These are phyloP conservation scores for Kryptolebias marmoratus DNA, from an alignment of 2,113 vertebrate species.

Conservation along the genomic window DNA sequence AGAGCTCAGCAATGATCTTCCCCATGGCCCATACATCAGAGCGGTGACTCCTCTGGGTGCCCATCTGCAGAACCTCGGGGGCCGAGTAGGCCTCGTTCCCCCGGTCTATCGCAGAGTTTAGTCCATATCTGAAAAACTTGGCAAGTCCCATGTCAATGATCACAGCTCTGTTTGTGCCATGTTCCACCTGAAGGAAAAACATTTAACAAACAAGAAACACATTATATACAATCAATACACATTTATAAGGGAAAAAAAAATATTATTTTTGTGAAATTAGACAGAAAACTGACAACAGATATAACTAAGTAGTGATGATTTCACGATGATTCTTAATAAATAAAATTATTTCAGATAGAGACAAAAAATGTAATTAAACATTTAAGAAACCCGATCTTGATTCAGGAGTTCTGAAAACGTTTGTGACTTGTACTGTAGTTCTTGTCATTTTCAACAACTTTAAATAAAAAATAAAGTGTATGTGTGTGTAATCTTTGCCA, in stretches of 20 bases:
- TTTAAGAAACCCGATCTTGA: too few species aligned
- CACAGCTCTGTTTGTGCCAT: slow-evolving; percentile 75
- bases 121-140: slow-evolving; percentile 73
- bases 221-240: not conserved
- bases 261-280: too few species aligned
- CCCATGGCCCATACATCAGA: slow-evolving; percentile 83
- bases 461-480: too few species aligned
- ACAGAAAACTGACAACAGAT: too few species aligned
- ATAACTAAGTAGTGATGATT: too few species aligned
- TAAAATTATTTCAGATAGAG: too few species aligned
- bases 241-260: not conserved
- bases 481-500: too few species aligned
- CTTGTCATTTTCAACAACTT: too few species aligned
- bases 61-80: slow-evolving; percentile 71
- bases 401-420: too few species aligned
- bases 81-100: slow-evolving; percentile 80
- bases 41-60: slow-evolving; percentile 63
- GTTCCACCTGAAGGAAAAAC: slow-evolving; percentile 70
- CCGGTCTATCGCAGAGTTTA: slow-evolving; percentile 71
- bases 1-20: slow-evolving; percentile 79
- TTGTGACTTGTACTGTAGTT: too few species aligned
- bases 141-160: slow-evolving; percentile 82
- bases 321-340: too few species aligned
- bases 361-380: too few species aligned
- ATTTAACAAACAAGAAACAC: not conserved